Percentiles rank a stretch among this genome's conserved stretches.
Conservation (phyloP, 2,797 vertebrate species). For the Chaetophractus vellerosus region DNA sequence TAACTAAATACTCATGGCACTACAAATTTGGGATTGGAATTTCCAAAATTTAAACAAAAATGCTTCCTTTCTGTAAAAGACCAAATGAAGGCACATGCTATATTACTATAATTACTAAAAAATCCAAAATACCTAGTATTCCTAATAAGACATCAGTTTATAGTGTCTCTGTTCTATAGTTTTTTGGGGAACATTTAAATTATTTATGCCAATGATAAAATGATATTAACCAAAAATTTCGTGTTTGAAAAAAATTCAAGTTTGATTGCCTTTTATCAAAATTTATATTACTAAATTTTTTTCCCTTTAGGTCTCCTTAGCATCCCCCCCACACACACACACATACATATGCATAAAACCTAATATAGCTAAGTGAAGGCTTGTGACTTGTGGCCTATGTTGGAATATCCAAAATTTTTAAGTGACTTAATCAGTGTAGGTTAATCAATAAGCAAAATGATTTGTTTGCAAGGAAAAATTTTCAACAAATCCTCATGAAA, state of each 20-base stretch:
- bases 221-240: slow-evolving; percentile 20
- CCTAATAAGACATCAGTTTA: neutral
- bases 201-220: neutral
- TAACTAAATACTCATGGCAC: neutral
- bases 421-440: neutral
- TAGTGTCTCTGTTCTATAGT: neutral
- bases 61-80: neutral
- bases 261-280: neutral
- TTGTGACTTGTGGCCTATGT: neutral
- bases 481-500: neutral
- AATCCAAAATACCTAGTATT: neutral
- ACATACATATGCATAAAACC: neutral
- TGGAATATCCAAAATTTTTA: neutral
- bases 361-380: neutral
- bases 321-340: neutral
- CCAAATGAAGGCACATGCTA: neutral
- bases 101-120: slow-evolving; percentile 16
- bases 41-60: slow-evolving; percentile 42
- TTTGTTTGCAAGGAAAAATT: slow-evolving; percentile 47
- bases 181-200: neutral
- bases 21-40: neutral
- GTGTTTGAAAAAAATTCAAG: slow-evolving; percentile 32
- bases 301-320: neutral
- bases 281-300: neutral
- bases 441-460: slow-evolving; percentile 31